Percentiles rank a stretch among this genome's conserved stretches.
phyloP scores from a whole-genome alignment of 1,140 invertebrate species.

The Linepithema humile region DNA sequence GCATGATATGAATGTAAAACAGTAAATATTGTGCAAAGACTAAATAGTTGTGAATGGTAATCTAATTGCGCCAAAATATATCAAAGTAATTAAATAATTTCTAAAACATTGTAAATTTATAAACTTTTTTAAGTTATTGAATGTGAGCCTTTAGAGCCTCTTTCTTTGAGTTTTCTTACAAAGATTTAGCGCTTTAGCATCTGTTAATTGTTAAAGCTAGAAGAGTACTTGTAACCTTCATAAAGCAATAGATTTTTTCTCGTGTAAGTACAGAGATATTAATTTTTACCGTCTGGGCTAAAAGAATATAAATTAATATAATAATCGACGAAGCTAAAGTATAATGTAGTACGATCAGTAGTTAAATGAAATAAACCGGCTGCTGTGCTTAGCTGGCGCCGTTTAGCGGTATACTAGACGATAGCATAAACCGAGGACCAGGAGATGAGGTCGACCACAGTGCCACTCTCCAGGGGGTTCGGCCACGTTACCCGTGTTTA shows the following conservation, averaged over 20 bases:
- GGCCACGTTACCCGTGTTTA: conserved; percentile 59
- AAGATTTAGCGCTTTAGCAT: background rate
- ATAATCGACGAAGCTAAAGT: background rate
- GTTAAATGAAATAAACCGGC: conserved; percentile 28
- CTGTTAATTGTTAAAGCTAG: background rate
- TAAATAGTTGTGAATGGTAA: too few species aligned
- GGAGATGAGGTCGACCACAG: conserved; percentile 1
- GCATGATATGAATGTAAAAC: background rate
- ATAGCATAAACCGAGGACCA: conserved; percentile 22
- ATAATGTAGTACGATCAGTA: conserved; percentile 19
- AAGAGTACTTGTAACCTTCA: background rate
- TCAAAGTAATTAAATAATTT: too few species aligned
- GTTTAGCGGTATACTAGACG: conserved; percentile 27
- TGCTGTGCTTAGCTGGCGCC: conserved; percentile 51
- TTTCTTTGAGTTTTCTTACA: background rate
- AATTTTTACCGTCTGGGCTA: background rate
- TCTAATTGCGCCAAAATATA: too few species aligned
- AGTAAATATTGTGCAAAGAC: background rate
- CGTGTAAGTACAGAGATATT: background rate
- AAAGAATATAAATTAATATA: background rate
- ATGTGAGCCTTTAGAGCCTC: too few species aligned
- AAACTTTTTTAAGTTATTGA: too few species aligned
- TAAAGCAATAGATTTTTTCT: background rate
- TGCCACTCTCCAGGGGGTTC: conserved; percentile 49
- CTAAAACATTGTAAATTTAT: too few species aligned